Percentiles rank a stretch among this genome's conserved stretches.
Evolutionary conservation across 2,888 invertebrate species (phyloP).

Genomic region (Leptura quadrifasciata): DNA sequence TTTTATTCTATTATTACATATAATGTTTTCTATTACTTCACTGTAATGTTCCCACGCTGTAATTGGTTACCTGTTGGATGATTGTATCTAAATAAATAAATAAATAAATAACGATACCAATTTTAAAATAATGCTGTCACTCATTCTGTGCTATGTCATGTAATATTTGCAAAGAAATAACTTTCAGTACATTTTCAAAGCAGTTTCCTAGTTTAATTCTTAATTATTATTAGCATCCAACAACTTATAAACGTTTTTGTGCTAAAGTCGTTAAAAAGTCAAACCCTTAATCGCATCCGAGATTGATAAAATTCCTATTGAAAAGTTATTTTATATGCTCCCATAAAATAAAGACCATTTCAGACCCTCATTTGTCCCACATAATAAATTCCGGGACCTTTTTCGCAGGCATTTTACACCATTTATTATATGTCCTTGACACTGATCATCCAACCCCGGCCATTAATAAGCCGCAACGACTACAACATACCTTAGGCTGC

Average conservation of each 20-base stretch:
- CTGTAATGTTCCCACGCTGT: too few species aligned
- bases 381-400: slow-evolving; percentile 14
- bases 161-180: too few species aligned
- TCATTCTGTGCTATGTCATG: too few species aligned
- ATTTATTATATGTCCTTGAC: slow-evolving; percentile 31
- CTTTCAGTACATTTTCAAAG: too few species aligned
- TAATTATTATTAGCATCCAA: not conserved
- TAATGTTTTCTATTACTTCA: too few species aligned
- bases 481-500: slow-evolving; percentile 83
- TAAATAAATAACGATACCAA: too few species aligned
- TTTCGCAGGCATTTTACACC: slow-evolving; percentile 22
- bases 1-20: too few species aligned
- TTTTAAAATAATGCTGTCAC: too few species aligned
- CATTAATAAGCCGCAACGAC: slow-evolving; percentile 29
- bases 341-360: slow-evolving; percentile 14
- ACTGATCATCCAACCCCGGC: slow-evolving; percentile 21
- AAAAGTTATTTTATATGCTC: slow-evolving; percentile 27
- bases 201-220: too few species aligned
- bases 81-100: too few species aligned
- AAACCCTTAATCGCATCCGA: not conserved
- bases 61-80: too few species aligned
- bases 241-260: not conserved
- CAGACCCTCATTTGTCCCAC: slow-evolving; percentile 27
- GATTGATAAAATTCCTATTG: slow-evolving; percentile 21
- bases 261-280: not conserved